phyloP scores from a whole-genome alignment of 2,113 vertebrate genomes.

The Boleophthalmus pectinirostris region DNA sequence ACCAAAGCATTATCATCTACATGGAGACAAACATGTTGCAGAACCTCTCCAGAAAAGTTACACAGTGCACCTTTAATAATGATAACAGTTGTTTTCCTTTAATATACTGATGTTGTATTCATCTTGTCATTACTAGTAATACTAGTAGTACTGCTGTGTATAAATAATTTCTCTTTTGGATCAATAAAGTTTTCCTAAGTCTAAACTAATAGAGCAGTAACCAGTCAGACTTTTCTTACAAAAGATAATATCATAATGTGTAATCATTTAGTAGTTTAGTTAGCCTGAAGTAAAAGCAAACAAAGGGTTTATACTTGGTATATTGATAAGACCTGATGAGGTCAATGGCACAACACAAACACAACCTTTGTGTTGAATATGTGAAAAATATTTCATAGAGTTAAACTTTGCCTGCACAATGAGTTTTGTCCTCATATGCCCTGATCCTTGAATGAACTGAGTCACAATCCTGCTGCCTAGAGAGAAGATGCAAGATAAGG shows the following conservation, averaged over 20 bases:
- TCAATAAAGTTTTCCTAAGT: too few species aligned
- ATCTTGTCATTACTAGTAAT: too few species aligned
- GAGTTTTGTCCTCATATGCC: conserved; percentile 47
- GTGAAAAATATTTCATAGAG: conserved; percentile 46
- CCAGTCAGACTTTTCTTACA: too few species aligned
- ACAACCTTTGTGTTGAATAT: conserved; percentile 33
- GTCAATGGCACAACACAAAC: conserved; percentile 37
- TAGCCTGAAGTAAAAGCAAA: conserved; percentile 52
- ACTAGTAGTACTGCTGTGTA: too few species aligned
- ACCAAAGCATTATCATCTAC: too few species aligned
- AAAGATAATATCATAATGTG: too few species aligned
- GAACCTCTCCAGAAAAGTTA: neutral
- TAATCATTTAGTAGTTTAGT: neutral
- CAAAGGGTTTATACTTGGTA: conserved; percentile 30
- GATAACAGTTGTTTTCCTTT: neutral
- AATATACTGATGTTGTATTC: neutral
- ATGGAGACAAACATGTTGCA: too few species aligned
- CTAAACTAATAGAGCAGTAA: too few species aligned
- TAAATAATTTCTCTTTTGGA: too few species aligned
- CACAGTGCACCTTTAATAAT: too few species aligned
- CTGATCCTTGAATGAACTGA: conserved; percentile 33
- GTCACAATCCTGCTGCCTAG: conserved; percentile 40
- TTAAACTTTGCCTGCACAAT: conserved; percentile 52
- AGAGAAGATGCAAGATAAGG: conserved; percentile 2
- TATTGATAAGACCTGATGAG: conserved; percentile 44